phyloP scores from a whole-genome alignment of 2,113 vertebrate genomes.

The Megaceryle torquata region DNA sequence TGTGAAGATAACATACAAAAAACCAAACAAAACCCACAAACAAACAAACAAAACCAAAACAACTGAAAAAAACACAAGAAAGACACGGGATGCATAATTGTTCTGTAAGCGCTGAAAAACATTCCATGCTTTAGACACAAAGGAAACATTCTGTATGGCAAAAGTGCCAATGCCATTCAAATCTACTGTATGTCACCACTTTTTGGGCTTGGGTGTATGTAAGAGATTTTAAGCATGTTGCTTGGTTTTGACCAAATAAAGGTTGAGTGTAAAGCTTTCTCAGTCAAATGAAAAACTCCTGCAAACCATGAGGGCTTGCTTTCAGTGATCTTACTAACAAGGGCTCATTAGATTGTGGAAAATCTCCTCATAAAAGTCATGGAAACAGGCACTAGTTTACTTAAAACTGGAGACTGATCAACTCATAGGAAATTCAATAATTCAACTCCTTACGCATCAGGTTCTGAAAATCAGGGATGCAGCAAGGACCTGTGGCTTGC shows the following conservation, averaged over 20 bases:
- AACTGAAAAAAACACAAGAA: background rate
- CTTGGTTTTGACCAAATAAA: conserved; percentile 21
- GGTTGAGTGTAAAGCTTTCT: background rate
- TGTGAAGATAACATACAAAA: background rate
- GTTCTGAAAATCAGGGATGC: background rate
- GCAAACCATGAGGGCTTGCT: background rate
- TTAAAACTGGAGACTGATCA: background rate
- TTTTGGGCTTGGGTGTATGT: background rate
- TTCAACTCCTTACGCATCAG: background rate
- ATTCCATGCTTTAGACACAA: conserved; percentile 24
- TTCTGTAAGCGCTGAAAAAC: conserved; percentile 33
- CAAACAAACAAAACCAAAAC: background rate
- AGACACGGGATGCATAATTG: background rate
- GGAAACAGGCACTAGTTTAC: background rate
- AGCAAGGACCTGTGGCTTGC: background rate
- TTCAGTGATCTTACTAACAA: background rate
- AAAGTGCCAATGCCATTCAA: conserved; percentile 27
- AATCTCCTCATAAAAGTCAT: background rate
- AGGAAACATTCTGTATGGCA: conserved; percentile 36
- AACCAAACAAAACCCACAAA: background rate
- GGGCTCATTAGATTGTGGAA: background rate
- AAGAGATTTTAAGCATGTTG: conserved; percentile 49
- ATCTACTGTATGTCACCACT: conserved; percentile 15
- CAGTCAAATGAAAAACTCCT: background rate
- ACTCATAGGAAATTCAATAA: background rate